Base-by-base conservation (phyloP, 2,113 vertebrate species). In the Marcusenius ussheri region DNA sequence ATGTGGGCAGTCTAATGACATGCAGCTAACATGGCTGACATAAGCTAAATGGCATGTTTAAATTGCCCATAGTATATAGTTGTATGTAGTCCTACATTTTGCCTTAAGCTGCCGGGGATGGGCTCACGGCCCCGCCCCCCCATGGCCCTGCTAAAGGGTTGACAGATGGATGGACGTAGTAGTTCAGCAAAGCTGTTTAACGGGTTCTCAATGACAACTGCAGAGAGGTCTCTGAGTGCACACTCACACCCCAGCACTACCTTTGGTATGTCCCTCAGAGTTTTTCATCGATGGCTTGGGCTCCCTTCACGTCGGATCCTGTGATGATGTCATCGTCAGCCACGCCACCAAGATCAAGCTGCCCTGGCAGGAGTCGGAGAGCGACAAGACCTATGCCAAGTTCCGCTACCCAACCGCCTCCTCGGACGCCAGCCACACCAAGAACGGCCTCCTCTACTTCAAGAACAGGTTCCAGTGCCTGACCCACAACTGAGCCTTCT, bases 391-490 rank as follows among this genome's bases (percentile, higher is more conserved):
- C 19, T 99, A 99, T 5, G 93, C 95, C 0, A 96, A 93, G 27
- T 98, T 97, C 92, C 97, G 98, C 0, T 98, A 98, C 91, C 97
- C 97, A 0, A 92, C 95, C 0, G 95, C 96, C 0, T 94, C 94
- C 19, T 97, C 97, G 0, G 94, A 96, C 7, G 95, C 95, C 90
- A 89, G 95, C 0, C 93, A 95, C 90, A 94, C 95, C 89, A 97
- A 96, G 92, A 95, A 97, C 0, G 95, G 95, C 87, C 95, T 98
- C 45, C 95, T 97, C 89, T 99, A 95, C 95, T 98, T 97, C 95
- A 99, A 98, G 93, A 98, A 99, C 94, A 95, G 95, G 89, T 96
- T 99, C 51, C 97, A 98, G 93, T 98, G 98, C 94, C 96, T 97
- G 95, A 97, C 96, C 10, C 93, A 93, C 11, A 96, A 98, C 93